A percentile compares a stretch with the other conserved stretches of the same genome.
Evolutionary conservation across 1,140 invertebrate species (phyloP).

Genomic region (Drosophila takahashii): DNA sequence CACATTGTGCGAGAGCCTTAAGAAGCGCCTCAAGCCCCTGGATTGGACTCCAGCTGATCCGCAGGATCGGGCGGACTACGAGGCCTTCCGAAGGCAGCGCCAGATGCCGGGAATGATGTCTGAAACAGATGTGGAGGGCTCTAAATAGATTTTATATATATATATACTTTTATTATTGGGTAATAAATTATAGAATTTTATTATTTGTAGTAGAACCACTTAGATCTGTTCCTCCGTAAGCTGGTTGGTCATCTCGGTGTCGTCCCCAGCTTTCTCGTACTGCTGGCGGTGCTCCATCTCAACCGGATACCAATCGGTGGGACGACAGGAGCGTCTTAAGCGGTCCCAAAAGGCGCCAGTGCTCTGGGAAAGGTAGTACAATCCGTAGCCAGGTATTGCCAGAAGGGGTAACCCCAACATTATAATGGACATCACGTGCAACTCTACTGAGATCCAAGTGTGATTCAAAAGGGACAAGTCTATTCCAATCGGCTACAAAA

Average conservation of each 20-base stretch:
- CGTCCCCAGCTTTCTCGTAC: constrained; percentile 68
- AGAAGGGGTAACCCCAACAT: constrained; percentile 57
- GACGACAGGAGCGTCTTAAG: no score
- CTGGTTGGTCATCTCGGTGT: constrained; percentile 64
- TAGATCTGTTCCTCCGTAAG: not conserved
- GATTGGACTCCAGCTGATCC: constrained; percentile 79
- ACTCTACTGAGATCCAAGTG: not conserved
- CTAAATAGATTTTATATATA: constrained; percentile 5
- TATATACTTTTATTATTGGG: not conserved
- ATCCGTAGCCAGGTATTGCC: constrained; percentile 62
- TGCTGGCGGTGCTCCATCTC: constrained; percentile 66
- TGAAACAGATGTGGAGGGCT: constrained; percentile 36
- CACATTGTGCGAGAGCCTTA: constrained; percentile 64
- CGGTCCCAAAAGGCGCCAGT: no score
- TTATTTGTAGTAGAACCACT: not conserved
- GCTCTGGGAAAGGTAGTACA: no score
- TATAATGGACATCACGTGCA: constrained; percentile 27
- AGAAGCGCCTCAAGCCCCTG: constrained; percentile 48
- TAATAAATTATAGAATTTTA: not conserved
- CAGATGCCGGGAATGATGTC: constrained; percentile 57
- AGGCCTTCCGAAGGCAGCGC: constrained; percentile 30
- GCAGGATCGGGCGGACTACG: constrained; percentile 45
- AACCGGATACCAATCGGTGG: no score
- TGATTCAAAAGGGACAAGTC: constrained; percentile 37
- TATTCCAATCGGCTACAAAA: not conserved